phyloP scores from a whole-genome alignment of 2,888 invertebrate genomes.

The Plebejus argus region DNA sequence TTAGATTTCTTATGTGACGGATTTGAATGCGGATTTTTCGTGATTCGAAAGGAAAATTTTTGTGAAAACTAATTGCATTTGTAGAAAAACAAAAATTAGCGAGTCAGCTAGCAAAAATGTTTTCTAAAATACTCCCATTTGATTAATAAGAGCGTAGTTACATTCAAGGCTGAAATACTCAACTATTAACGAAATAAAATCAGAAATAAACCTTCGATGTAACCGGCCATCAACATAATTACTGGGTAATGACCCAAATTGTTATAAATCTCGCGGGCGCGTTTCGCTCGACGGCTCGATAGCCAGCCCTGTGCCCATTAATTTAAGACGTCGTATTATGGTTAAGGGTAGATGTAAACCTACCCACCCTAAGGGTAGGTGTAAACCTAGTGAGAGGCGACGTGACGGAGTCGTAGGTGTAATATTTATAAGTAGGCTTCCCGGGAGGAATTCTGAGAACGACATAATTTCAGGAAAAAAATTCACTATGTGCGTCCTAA shows the following conservation, averaged over 20 bases:
- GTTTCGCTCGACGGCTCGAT: conserved; percentile 44
- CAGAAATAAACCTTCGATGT: conserved; percentile 47
- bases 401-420: too few relatives aligned
- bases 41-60: too few relatives aligned
- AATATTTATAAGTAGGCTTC: too few relatives aligned
- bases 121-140: neutral
- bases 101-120: neutral
- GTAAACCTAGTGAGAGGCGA: neutral
- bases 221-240: conserved; percentile 63
- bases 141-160: neutral
- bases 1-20: too few relatives aligned
- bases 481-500: too few relatives aligned
- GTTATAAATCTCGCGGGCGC: conserved; percentile 59
- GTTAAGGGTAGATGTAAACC: neutral
- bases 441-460: too few relatives aligned
- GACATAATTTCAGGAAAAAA: too few relatives aligned
- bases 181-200: conserved; percentile 43
- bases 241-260: conserved; percentile 60
- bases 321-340: conserved; percentile 39
- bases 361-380: neutral
- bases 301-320: conserved; percentile 42
- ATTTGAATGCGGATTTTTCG: too few relatives aligned
- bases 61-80: too few relatives aligned
- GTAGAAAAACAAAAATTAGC: too few relatives aligned
- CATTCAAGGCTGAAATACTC: conserved; percentile 23